Base-by-base conservation (phyloP, 2,797 vertebrate genomes). In the Jordanella pulchra region DNA sequence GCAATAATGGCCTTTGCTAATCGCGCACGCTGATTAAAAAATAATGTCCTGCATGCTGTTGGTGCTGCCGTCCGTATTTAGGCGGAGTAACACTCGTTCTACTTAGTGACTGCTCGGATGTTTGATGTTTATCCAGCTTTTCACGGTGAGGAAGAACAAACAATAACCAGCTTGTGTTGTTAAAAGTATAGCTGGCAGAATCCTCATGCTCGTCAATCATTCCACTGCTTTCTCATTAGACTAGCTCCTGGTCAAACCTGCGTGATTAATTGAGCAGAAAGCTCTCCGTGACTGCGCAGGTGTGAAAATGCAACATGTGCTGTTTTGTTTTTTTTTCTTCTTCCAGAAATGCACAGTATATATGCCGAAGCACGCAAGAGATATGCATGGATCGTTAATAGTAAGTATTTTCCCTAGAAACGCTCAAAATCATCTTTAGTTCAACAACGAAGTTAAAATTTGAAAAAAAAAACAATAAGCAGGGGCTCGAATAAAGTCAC, bases 11-110 rank as follows among this genome's bases (percentile, higher is more conserved):
- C 80, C 77, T 73, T 47, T 72, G 85, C 81, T 90, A 90, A 91
- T 91, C 90, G 88, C 83, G 85, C 78, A 23, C 67, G 71, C 87
- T 91, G 87, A 92, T 91, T 91, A 91, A 89, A 69, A 91, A 91
- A 91, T 90, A 89, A 90, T 85, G 87, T 17, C 60, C 80, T 72
- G 79, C 32, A 25, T 82, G 72, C 69, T 82, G 86, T 87, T 86
- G 84, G 73, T 75, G 72, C 65, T 50, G 79, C 47, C 65, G 67
- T 81, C 47, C 60, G 68, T 81, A 14, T 85, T 77, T 78, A 72
- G 71, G 76, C 35, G 75, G 77, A 61, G 83, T 44, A 61, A 70
- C 47, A 84, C 83, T 67, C 39, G 35, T 77, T 82, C 66, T 75
- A 74, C 68, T 69, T 50, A 87, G 82, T 83, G 84, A 81, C 75